Percentiles rank a stretch among this genome's conserved stretches.
These are phyloP conservation scores for Sapayoa aenigma DNA, from an alignment of 2,113 vertebrate genomes.

Conservation along the genomic window DNA sequence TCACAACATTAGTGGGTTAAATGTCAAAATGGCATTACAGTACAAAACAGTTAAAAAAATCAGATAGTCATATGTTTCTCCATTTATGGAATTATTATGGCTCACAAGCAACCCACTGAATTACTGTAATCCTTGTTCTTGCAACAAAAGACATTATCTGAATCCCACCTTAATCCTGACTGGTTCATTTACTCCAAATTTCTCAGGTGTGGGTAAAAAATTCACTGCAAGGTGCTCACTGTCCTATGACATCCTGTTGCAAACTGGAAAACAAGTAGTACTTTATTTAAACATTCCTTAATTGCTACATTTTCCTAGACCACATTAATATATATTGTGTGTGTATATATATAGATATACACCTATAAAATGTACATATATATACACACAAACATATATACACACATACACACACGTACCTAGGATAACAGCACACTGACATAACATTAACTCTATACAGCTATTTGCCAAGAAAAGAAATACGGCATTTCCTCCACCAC, in stretches of 20 bases:
- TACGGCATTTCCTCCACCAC: conserved; percentile 81
- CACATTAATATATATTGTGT: conserved; percentile 69
- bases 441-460: conserved; percentile 76
- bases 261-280: conserved; percentile 74
- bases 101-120: conserved; percentile 66
- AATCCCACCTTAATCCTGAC: conserved; percentile 69
- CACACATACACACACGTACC: conserved; percentile 58
- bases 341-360: conserved; percentile 52
- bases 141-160: conserved; percentile 51
- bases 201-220: conserved; percentile 69
- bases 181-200: conserved; percentile 67
- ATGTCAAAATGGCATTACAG: conserved; percentile 71
- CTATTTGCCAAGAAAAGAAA: conserved; percentile 76
- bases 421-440: conserved; percentile 75
- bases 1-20: conserved; percentile 66
- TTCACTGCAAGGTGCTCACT: conserved; percentile 70
- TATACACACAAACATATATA: conserved; percentile 57
- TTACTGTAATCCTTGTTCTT: conserved; percentile 55
- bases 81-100: conserved; percentile 63
- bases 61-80: conserved; percentile 67
- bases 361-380: conserved; percentile 51
- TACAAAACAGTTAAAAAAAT: conserved; percentile 53
- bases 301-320: conserved; percentile 79
- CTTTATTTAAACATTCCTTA: conserved; percentile 77
- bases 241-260: conserved; percentile 69